Base-by-base conservation (phyloP, 2,113 vertebrate genomes). In the Speoplatyrhinus poulsoni region DNA sequence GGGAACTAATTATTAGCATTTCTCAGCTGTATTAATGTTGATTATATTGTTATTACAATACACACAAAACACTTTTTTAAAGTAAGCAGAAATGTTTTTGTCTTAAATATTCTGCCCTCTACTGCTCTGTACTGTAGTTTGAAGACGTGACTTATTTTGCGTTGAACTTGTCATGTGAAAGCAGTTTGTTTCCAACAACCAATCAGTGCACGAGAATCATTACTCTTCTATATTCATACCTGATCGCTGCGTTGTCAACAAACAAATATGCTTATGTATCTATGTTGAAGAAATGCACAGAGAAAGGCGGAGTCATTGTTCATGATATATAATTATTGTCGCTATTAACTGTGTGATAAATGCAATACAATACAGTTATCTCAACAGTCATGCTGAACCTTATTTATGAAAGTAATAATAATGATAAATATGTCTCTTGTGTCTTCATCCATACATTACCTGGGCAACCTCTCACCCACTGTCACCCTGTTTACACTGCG, bases 331-430 rank as follows among this genome's bases (percentile, higher is more conserved):
- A 70, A 67, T 60, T 85, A 62, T 83, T 85, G 60, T 84, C 81
- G 54, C 67, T 85, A 68, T 77, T 75, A 67, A 59, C 76, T 80
- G 80, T 80, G 82, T 89, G 82, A 85, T 80, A 69, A 83, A 86
- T 89, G 82, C 82, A 86, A 83, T 85, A 86, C 81, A 76, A 64
- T 15, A 56, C 66, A 60, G 60, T 70, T 69, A 33, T 73, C 67
- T 76, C 63, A 77, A 68, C 72, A 60, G 79, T 74, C 66, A 76
- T 62, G 67, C 82, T 76, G 72, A 61, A 63, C 70, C 67, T 65
- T 62, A 63, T 70, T 64, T 71, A 63, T 9, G 56, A 76, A 56
- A 41, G 49, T 15, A 73, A 64, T 65, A 71, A 65, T 16, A 3
- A 65, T 50, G 33, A 77, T 71, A 62, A 19, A 9, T 26, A 0